Conservation (phyloP, 2,888 invertebrate genomes). For the Diloba caeruleocephala region DNA sequence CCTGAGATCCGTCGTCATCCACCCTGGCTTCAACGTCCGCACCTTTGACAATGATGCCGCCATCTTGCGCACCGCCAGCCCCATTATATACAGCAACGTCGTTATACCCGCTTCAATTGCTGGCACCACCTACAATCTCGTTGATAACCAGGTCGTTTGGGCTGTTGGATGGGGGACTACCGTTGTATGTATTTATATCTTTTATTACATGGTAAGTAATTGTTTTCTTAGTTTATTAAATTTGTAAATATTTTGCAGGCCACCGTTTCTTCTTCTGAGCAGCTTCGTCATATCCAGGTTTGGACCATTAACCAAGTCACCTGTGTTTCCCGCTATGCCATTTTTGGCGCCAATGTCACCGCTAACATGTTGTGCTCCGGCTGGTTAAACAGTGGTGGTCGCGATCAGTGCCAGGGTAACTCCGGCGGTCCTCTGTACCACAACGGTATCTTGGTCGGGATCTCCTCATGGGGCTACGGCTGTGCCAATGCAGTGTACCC, state of each 20-base stretch:
- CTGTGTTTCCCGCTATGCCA: constrained; percentile 49
- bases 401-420: constrained; percentile 69
- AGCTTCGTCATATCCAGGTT: constrained; percentile 62
- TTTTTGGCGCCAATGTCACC: constrained; percentile 52
- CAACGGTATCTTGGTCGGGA: constrained; percentile 60
- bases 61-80: constrained; percentile 52
- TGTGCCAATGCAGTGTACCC: constrained; percentile 59
- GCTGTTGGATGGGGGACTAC: constrained; percentile 72
- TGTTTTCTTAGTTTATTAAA: background rate
- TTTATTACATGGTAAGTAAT: background rate
- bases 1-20: constrained; percentile 40
- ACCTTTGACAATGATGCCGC: constrained; percentile 64
- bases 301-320: constrained; percentile 61
- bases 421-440: constrained; percentile 70
- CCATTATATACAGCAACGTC: constrained; percentile 48
- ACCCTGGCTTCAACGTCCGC: constrained; percentile 42
- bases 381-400: constrained; percentile 65
- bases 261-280: constrained; percentile 40
- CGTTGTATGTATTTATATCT: constrained; percentile 57
- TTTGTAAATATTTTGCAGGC: constrained; percentile 12
- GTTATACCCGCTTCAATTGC: constrained; percentile 61
- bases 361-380: constrained; percentile 72
- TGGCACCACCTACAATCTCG: constrained; percentile 63
- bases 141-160: constrained; percentile 66
- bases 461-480: constrained; percentile 59